Evolutionary conservation across 2,888 invertebrate genomes (phyloP).

Genomic region (Drosophila anceps): DNA sequence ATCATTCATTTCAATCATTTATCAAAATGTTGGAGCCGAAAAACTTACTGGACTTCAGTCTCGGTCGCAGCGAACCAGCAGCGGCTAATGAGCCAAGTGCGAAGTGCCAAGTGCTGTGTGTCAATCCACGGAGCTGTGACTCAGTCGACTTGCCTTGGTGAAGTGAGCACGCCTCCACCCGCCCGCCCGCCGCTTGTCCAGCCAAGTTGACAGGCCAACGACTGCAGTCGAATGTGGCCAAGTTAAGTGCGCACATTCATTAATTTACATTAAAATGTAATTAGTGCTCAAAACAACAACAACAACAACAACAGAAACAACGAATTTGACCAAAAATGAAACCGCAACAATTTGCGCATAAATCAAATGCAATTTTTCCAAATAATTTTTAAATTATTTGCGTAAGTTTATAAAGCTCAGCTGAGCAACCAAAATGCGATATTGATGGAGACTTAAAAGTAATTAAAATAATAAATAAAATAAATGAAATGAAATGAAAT

Average conservation of each 20-base stretch:
- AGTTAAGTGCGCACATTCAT: constrained; percentile 79
- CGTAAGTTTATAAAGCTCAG: constrained; percentile 10
- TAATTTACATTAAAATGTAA: constrained; percentile 84
- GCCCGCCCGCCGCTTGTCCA: not conserved
- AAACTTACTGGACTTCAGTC: constrained; percentile 22
- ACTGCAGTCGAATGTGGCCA: constrained; percentile 60
- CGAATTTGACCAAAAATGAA: constrained; percentile 33
- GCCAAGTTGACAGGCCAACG: constrained; percentile 61
- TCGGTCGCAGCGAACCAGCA: constrained; percentile 46
- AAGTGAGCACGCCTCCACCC: constrained; percentile 20
- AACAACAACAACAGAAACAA: constrained; percentile 17
- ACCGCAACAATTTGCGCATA: constrained; percentile 59
- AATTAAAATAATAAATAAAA: not conserved
- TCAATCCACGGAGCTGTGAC: constrained; percentile 57
- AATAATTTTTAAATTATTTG: constrained; percentile 35
- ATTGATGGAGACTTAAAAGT: constrained; percentile 6
- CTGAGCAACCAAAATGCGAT: constrained; percentile 7
- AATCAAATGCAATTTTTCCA: constrained; percentile 62
- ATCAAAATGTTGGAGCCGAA: constrained; percentile 58
- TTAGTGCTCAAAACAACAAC: constrained; percentile 67
- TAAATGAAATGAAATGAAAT: too few species aligned
- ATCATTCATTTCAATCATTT: constrained; percentile 75
- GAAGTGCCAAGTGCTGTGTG: constrained; percentile 29
- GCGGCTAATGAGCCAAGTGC: constrained; percentile 73
- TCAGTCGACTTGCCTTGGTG: constrained; percentile 42